phyloP scores from a whole-genome alignment of 2,797 vertebrate species.

The Mycteria americana region DNA sequence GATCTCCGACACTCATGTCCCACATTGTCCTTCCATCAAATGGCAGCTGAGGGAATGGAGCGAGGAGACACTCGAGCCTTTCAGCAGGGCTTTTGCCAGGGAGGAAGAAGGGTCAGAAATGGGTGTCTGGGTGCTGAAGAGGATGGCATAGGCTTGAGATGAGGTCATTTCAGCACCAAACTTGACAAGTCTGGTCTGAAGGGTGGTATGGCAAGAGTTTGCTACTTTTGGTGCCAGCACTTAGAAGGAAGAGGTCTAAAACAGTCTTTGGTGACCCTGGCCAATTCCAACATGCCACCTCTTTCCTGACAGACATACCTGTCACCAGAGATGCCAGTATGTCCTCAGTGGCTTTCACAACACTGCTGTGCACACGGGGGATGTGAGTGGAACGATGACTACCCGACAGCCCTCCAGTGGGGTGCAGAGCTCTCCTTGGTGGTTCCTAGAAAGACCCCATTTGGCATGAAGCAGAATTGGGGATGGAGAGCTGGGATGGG shows the following conservation, averaged over 20 bases:
- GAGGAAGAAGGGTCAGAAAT: conserved; percentile 9
- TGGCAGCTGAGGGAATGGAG: not conserved
- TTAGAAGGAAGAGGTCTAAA: not conserved
- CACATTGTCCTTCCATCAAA: conserved; percentile 21
- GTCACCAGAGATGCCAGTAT: not conserved
- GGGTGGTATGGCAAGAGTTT: not conserved
- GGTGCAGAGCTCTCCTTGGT: not conserved
- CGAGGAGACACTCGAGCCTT: not conserved
- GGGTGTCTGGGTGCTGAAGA: conserved; percentile 29
- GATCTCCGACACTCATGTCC: not conserved
- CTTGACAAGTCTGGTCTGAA: not conserved
- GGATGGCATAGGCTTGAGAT: conserved; percentile 11
- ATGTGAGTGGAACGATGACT: not conserved
- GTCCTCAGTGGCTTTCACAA: conserved; percentile 8
- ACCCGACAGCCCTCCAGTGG: not conserved
- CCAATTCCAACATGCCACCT: not conserved
- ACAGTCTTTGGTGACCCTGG: not conserved
- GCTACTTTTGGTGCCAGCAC: not conserved
- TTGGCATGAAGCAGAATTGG: not conserved
- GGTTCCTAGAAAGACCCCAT: not conserved
- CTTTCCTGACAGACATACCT: not conserved
- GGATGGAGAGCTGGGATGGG: not conserved
- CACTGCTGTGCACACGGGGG: not conserved
- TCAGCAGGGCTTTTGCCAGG: not conserved
- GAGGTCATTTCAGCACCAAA: conserved; percentile 12